Evolutionary conservation across 2,888 invertebrate species (phyloP).

Genomic region (Iselma pallidipennis): DNA sequence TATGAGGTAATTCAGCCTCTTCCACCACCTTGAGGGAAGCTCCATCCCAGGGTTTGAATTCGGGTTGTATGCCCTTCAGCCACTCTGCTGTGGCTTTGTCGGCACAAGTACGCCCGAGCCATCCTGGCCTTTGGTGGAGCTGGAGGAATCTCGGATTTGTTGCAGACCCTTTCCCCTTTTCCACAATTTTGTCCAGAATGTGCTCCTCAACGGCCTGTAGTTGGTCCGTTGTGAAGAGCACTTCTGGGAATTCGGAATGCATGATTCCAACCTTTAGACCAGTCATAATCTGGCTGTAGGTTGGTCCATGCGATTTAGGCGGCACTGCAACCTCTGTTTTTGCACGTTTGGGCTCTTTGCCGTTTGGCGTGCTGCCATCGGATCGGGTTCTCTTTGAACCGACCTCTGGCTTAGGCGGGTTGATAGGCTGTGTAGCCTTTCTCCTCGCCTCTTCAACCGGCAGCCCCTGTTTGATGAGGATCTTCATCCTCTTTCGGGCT

Average conservation of each 20-base stretch:
- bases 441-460: neutral
- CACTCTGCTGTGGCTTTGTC: neutral
- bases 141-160: neutral
- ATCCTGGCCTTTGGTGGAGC: neutral
- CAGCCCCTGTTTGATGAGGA: neutral
- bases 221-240: neutral
- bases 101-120: neutral
- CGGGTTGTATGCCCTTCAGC: neutral
- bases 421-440: neutral
- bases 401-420: neutral
- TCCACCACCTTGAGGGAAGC: slow-evolving; percentile 4
- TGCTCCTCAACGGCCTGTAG: neutral
- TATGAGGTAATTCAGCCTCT: neutral
- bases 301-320: no score
- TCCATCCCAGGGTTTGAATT: neutral
- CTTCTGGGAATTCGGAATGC: neutral
- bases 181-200: neutral
- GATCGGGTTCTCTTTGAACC: neutral
- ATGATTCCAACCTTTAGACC: neutral
- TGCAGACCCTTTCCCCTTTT: neutral
- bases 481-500: neutral
- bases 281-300: neutral
- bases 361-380: neutral
- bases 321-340: neutral
- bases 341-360: neutral